Conservation (phyloP, 2,888 invertebrate species). For the Tupiocoris notatus region DNA sequence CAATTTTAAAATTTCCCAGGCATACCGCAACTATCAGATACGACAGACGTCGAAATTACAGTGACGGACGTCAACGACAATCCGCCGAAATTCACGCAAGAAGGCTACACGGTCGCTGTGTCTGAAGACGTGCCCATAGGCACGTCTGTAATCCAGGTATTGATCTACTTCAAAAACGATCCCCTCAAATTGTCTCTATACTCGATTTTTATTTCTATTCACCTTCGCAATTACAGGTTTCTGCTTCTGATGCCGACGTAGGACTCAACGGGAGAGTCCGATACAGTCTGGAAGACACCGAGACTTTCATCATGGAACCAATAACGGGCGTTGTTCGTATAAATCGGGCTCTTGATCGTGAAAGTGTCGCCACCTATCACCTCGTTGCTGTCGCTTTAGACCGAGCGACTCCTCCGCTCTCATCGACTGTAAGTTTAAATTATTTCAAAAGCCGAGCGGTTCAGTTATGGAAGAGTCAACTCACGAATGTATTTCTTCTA, state of each 20-base stretch:
- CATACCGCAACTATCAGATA: conserved; percentile 80
- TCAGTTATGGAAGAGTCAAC: too few relatives aligned
- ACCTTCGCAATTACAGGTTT: conserved; percentile 68
- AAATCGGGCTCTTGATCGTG: conserved; percentile 85
- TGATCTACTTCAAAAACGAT: too few relatives aligned
- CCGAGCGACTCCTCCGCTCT: conserved; percentile 76
- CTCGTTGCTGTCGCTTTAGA: conserved; percentile 86
- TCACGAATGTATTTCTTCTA: background rate
- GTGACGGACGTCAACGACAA: conserved; percentile 97
- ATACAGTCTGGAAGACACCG: conserved; percentile 68
- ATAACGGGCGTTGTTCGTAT: conserved; percentile 90
- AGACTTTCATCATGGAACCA: conserved; percentile 85
- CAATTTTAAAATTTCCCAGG: conserved; percentile 33
- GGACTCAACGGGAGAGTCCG: conserved; percentile 84
- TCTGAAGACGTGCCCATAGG: conserved; percentile 85
- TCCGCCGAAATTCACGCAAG: conserved; percentile 79
- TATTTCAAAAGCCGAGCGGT: background rate
- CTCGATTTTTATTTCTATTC: too few relatives aligned
- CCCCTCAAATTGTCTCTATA: too few relatives aligned
- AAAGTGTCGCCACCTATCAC: conserved; percentile 81
- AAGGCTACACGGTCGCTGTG: conserved; percentile 77
- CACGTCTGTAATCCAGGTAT: conserved; percentile 55
- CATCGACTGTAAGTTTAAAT: conserved; percentile 57
- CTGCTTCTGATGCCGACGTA: conserved; percentile 80
- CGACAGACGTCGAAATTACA: conserved; percentile 92